Conservation (phyloP, 2,797 vertebrate species). For the Apodemus agrarius region DNA sequence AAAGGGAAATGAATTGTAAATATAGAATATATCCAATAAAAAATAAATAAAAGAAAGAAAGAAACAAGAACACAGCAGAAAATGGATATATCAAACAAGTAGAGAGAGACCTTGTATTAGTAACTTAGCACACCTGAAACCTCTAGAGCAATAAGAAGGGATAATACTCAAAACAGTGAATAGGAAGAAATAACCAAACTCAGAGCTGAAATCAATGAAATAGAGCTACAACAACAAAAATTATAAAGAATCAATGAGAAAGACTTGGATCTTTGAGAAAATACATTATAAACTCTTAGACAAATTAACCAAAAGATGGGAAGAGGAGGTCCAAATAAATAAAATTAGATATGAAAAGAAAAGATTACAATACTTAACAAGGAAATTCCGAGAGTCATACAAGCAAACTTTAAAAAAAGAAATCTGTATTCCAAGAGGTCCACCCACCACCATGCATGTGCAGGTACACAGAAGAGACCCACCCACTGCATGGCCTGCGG, state of each 20-base stretch:
- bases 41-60: too few relatives aligned
- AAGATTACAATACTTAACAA: neutral
- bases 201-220: neutral
- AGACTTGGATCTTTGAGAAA: neutral
- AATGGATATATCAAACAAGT: neutral
- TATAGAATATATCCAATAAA: too few relatives aligned
- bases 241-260: neutral
- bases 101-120: neutral
- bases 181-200: neutral
- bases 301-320: neutral
- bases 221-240: neutral
- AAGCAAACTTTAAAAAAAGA: neutral
- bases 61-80: neutral
- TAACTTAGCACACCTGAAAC: neutral
- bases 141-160: neutral
- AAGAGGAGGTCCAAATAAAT: neutral
- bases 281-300: neutral
- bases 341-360: neutral
- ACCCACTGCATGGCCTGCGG: neutral
- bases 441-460: neutral
- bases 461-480: neutral
- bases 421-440: neutral
- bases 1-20: too few relatives aligned
- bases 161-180: neutral
- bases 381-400: neutral